A percentile compares a stretch with the other conserved stretches of the same genome.
phyloP scores from a whole-genome alignment of 2,888 invertebrate genomes.

The Sinohyriopsis cumingii region DNA sequence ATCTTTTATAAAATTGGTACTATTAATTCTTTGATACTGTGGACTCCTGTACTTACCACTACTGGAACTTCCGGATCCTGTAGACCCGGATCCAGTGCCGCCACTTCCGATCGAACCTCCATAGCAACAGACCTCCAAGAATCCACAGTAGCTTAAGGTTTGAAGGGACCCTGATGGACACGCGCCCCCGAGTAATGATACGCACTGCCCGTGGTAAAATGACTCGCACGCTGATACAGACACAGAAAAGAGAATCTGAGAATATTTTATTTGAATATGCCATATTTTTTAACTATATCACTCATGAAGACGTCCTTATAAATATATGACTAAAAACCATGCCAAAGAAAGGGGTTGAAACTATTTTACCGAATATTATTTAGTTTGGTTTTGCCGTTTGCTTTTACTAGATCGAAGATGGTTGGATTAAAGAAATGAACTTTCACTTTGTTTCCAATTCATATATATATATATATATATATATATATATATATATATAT shows the following conservation, averaged over 20 bases:
- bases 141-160: constrained; percentile 42
- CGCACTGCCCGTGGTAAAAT: constrained; percentile 14
- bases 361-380: too few species aligned
- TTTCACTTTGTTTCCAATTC: too few species aligned
- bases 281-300: background rate
- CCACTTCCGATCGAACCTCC: background rate
- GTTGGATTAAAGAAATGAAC: too few species aligned
- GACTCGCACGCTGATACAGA: constrained; percentile 16
- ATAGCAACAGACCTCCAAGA: constrained; percentile 39
- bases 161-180: constrained; percentile 37
- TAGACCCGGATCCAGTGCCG: constrained; percentile 5
- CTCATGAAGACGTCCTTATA: too few species aligned
- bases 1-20: background rate
- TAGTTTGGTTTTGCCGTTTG: too few species aligned
- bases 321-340: too few species aligned
- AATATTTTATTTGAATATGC: background rate
- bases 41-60: background rate
- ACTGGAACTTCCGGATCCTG: background rate
- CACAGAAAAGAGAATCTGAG: background rate
- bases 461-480: too few species aligned
- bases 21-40: background rate
- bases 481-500: too few species aligned
- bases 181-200: constrained; percentile 11
- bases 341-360: too few species aligned
- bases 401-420: too few species aligned